A percentile compares a stretch with the other conserved stretches of the same genome.
These are phyloP conservation scores for Cataglyphis altisquamis DNA, from an alignment of 2,888 invertebrate genomes.

Conservation along the genomic window DNA sequence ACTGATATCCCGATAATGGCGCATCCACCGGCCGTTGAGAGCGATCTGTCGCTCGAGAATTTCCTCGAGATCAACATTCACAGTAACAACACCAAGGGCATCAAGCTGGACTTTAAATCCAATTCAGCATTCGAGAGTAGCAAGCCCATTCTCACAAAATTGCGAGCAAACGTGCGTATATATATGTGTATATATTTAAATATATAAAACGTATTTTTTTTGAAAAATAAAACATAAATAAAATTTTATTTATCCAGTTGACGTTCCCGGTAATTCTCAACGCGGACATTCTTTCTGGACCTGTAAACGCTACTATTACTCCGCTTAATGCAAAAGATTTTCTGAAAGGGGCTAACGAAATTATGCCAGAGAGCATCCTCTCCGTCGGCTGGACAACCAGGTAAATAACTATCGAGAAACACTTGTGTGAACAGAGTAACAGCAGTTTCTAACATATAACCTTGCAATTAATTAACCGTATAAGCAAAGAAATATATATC, in stretches of 20 bases:
- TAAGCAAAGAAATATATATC: slow-evolving; percentile 42
- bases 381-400: slow-evolving; percentile 96
- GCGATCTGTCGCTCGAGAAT: slow-evolving; percentile 91
- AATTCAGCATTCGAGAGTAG: slow-evolving; percentile 91
- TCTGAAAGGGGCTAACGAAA: slow-evolving; percentile 87
- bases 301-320: slow-evolving; percentile 88
- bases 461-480: slow-evolving; percentile 49
- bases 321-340: slow-evolving; percentile 91
- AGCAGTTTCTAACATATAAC: slow-evolving; percentile 37
- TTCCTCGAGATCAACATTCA: slow-evolving; percentile 89
- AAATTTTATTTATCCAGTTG: slow-evolving; percentile 86
- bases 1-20: slow-evolving; percentile 93
- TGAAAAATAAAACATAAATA: slow-evolving; percentile 3
- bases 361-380: slow-evolving; percentile 89
- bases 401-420: slow-evolving; percentile 80
- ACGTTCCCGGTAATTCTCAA: slow-evolving; percentile 94
- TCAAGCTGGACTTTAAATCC: slow-evolving; percentile 96
- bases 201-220: slow-evolving; percentile 47
- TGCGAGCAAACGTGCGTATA: slow-evolving; percentile 84
- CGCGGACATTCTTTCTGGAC: slow-evolving; percentile 94
- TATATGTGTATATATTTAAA: neutral
- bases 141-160: slow-evolving; percentile 85
- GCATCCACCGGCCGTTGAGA: slow-evolving; percentile 91
- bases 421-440: neutral
- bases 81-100: slow-evolving; percentile 89